Evolutionary conservation across 2,888 invertebrate genomes (phyloP).

Genomic region (Platycheirus albimanus): DNA sequence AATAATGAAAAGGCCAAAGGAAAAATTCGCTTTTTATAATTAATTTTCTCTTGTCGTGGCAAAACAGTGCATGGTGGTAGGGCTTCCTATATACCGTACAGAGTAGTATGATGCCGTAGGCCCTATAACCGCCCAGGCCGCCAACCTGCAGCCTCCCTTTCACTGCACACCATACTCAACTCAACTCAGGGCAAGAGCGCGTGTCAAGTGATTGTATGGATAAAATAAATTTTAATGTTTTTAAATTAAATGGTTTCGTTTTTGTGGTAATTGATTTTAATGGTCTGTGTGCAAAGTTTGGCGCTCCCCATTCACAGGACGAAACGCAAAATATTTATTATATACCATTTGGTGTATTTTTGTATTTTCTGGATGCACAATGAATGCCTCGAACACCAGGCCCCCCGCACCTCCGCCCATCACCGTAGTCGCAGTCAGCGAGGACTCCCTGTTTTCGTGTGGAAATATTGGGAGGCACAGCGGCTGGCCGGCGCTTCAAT

Average conservation of each 20-base stretch:
- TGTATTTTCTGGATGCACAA: too few relatives aligned
- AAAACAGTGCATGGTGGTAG: conserved; percentile 26
- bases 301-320: conserved; percentile 66
- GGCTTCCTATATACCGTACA: background rate
- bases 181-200: conserved; percentile 53
- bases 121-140: background rate
- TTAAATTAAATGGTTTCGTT: conserved; percentile 76
- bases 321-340: conserved; percentile 63
- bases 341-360: too few relatives aligned
- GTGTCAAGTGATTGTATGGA: conserved; percentile 76
- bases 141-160: conserved; percentile 12
- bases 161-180: conserved; percentile 1
- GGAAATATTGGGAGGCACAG: conserved; percentile 54
- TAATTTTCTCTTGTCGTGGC: conserved; percentile 67
- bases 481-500: conserved; percentile 63
- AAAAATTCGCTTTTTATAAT: conserved; percentile 73
- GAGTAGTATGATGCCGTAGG: background rate
- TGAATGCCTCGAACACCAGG: too few relatives aligned
- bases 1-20: conserved; percentile 69
- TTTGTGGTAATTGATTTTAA: conserved; percentile 77
- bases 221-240: conserved; percentile 76
- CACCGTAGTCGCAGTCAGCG: background rate
- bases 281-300: conserved; percentile 75
- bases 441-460: conserved; percentile 36
- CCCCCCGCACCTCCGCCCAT: background rate